Evolutionary conservation across 2,113 vertebrate genomes (phyloP), one percentile per base, ranked within the genome.

Genomic region (Solea solea): DNA sequence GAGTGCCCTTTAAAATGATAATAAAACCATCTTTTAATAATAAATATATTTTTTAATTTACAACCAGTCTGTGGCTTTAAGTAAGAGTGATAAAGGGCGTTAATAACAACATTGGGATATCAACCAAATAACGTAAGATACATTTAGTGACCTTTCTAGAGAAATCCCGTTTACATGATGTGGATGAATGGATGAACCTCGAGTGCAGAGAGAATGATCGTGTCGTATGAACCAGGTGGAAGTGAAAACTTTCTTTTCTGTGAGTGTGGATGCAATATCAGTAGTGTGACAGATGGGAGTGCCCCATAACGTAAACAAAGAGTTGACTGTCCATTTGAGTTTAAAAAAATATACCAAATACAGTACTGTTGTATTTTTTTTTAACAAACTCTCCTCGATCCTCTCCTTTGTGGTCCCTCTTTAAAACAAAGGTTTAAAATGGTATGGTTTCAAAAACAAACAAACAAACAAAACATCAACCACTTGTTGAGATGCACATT

Each of bases 11-110:
- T 11, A 48, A 73, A 79, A 81, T 71, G 14, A 28, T 49, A 78
- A 77, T 76, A 69, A 77, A 71, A 67, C 54, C 13, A 67, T 57
- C 60, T 61, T 89, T 89, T 61, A 91, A 93, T 61, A 91, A 93
- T 92, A 93, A 93, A 93, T 93, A 93, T 27, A 56, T 68, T 65
- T 81, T 84, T 86, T 85, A 63, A 86, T 85, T 87, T 89, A 90
- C 78, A 86, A 79, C 69, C 67, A 49, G 64, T 56, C 59, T 71
- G 82, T 83, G 63, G 56, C 74, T 69, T 63, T 42, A 51, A 11
- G 60, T 72, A 45, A 74, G 25, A 42, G 63, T 40, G 67, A 69
- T 52, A 9, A 8, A 54, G 71, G 72, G 67, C 58, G 72, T 53
- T 49, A 69, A 21, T 21, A 21, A 21, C 21, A 21, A 71, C 55